Conservation (phyloP, 2,113 vertebrate genomes). For the Oreochromis spilurus region DNA sequence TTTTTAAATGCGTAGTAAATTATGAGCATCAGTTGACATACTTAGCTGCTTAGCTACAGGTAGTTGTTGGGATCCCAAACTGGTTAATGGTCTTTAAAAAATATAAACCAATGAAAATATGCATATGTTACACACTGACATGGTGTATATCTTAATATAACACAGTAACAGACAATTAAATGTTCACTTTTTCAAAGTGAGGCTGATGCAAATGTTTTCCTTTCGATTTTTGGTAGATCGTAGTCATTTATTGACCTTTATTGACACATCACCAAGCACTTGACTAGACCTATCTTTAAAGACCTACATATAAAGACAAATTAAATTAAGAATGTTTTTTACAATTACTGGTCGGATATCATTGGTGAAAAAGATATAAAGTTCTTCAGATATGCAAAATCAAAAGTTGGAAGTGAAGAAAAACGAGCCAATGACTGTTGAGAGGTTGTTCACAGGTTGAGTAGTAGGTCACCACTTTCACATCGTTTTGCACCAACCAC, state of each 20-base stretch:
- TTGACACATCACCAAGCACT: fast-evolving
- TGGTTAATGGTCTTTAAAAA: neutral
- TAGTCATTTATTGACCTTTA: neutral
- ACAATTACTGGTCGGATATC: neutral
- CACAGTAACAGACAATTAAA: neutral
- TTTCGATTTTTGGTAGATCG: neutral
- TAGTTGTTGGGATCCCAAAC: neutral
- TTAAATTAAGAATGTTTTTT: neutral
- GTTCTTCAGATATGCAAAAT: neutral
- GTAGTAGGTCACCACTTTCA: conserved; percentile 30
- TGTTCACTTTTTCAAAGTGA: neutral
- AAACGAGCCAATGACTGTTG: neutral
- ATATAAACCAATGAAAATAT: neutral
- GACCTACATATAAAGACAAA: neutral
- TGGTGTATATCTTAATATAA: neutral
- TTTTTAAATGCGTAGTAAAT: neutral
- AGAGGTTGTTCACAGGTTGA: conserved; percentile 3
- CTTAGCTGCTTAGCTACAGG: neutral
- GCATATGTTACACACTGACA: neutral
- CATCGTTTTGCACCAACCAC: conserved; percentile 12
- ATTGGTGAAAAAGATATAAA: neutral
- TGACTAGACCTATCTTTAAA: neutral
- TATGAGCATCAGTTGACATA: neutral
- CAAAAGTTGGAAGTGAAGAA: neutral
- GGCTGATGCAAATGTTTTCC: neutral